These are phyloP conservation scores for Limnodromus scolopaceus DNA, from an alignment of 2,797 vertebrate genomes.

Conservation along the genomic window DNA sequence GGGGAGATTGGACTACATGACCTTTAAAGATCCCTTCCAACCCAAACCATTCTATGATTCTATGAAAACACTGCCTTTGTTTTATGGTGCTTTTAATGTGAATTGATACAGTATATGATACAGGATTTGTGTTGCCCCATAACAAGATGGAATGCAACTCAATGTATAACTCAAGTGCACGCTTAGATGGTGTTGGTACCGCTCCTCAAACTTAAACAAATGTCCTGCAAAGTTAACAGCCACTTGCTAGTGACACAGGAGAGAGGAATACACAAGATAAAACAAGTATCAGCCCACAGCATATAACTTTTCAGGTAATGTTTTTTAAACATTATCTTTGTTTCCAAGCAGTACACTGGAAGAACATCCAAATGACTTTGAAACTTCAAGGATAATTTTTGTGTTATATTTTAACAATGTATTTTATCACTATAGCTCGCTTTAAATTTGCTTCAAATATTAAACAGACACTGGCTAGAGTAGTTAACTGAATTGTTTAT, in stretches of 20 bases:
- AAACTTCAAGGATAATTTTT: slow-evolving; percentile 72
- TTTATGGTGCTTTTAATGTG: not conserved
- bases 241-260: not conserved
- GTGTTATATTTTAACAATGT: slow-evolving; percentile 71
- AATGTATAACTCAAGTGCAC: not conserved
- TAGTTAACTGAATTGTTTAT: slow-evolving; percentile 77
- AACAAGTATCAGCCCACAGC: not conserved
- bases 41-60: not conserved
- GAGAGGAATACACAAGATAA: not conserved
- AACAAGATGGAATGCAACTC: not conserved
- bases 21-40: not conserved
- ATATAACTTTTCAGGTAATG: not conserved
- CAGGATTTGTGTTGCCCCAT: not conserved
- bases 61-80: not conserved
- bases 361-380: slow-evolving; percentile 60
- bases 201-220: not conserved
- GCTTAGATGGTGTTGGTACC: not conserved
- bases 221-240: not conserved
- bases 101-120: not conserved
- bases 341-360: slow-evolving; percentile 37
- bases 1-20: not conserved
- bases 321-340: slow-evolving; percentile 31
- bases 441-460: slow-evolving; percentile 77
- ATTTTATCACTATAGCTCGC: slow-evolving; percentile 62
- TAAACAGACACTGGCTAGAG: slow-evolving; percentile 66